Evolutionary conservation across 2,113 vertebrate species (phyloP).

Genomic region (Leptodactylus fuscus): DNA sequence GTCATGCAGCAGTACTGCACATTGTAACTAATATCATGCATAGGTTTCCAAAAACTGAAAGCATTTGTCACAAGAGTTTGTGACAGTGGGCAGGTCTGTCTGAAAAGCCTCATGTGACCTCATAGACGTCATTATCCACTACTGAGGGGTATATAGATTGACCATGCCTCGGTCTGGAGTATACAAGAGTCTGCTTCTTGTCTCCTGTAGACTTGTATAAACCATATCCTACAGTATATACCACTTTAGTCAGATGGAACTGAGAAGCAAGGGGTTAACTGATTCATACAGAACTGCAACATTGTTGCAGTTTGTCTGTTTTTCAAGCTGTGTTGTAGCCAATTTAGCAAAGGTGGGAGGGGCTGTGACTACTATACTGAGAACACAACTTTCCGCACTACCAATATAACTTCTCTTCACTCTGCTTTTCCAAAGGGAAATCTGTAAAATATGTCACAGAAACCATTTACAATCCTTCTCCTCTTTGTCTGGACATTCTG

Average conservation of each 20-base stretch:
- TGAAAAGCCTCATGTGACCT: background rate
- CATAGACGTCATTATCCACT: background rate
- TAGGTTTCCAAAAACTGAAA: background rate
- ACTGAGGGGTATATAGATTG: too few species aligned
- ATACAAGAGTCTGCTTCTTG: too few species aligned
- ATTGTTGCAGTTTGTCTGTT: background rate
- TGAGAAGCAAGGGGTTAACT: background rate
- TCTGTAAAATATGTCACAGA: background rate
- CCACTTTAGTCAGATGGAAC: too few species aligned
- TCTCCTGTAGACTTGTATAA: too few species aligned
- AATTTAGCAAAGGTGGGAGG: background rate
- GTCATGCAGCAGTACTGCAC: background rate
- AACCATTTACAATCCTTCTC: background rate
- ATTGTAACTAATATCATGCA: background rate
- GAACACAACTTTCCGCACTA: background rate
- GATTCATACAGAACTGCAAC: background rate
- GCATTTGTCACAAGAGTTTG: background rate
- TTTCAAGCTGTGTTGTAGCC: too few species aligned
- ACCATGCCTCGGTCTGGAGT: too few species aligned
- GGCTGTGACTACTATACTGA: background rate
- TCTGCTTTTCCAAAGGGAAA: background rate
- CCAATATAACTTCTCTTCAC: background rate
- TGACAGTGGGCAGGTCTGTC: background rate
- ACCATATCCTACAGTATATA: too few species aligned
- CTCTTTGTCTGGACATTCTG: background rate